Percentiles rank a stretch among this genome's conserved stretches.
Conservation (phyloP, 2,888 invertebrate species). For the Diadromus collaris region DNA sequence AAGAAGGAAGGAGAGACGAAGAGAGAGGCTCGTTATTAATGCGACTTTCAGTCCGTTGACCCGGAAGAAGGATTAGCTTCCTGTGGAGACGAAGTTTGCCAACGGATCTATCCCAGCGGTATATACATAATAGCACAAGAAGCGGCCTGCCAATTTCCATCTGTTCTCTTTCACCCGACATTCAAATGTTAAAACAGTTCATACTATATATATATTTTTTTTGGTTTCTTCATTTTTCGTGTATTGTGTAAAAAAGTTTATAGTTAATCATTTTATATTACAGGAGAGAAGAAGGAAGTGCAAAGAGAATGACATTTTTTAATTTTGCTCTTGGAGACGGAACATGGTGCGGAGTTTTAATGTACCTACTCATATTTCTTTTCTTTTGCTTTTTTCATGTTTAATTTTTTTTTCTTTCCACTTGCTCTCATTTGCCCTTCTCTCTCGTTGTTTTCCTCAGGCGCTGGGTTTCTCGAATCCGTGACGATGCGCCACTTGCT, state of each 20-base stretch:
- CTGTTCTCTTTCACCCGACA: not conserved
- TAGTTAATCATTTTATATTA: not conserved
- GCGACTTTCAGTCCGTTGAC: slow-evolving; percentile 60
- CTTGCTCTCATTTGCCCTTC: not conserved
- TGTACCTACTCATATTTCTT: not conserved
- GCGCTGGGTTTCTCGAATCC: not conserved
- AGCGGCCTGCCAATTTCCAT: slow-evolving; percentile 24
- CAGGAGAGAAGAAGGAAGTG: not conserved
- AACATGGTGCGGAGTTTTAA: too few relatives aligned
- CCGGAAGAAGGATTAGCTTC: slow-evolving; percentile 61
- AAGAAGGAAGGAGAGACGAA: not conserved
- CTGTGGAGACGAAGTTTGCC: slow-evolving; percentile 52
- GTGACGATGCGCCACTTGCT: not conserved
- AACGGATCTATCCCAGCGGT: slow-evolving; percentile 23
- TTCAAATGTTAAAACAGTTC: not conserved
- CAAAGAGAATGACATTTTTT: not conserved
- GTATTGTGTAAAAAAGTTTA: not conserved
- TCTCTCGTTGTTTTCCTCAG: not conserved
- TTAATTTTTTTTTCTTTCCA: not conserved
- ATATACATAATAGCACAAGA: slow-evolving; percentile 13
- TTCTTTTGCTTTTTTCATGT: not conserved
- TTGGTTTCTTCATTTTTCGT: not conserved
- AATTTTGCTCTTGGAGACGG: not conserved
- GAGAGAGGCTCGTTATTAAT: slow-evolving; percentile 58
- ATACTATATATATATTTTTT: not conserved